Evolutionary conservation across 1,140 invertebrate species (phyloP).

Genomic region (Drosophila arawakana): DNA sequence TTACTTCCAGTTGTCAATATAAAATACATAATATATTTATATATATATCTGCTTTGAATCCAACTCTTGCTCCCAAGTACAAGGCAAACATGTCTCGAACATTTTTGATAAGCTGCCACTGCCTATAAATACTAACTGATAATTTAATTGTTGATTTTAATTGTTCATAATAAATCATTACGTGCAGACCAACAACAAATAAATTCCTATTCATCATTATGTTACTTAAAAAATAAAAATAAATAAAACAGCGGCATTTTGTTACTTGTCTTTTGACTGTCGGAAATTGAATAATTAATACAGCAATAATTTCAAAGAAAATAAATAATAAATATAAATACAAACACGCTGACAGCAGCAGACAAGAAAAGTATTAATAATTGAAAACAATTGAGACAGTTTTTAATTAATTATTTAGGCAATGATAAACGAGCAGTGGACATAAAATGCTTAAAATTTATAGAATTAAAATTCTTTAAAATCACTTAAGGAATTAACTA

Average conservation of each 20-base stretch:
- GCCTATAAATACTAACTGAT: conserved; percentile 17
- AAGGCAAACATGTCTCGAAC: conserved; percentile 11
- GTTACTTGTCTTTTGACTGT: not conserved
- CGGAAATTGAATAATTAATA: conserved; percentile 22
- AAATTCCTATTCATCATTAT: conserved; percentile 21
- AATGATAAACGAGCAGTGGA: not conserved
- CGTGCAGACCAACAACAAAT: conserved; percentile 8
- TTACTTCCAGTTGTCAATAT: not conserved
- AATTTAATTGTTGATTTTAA: conserved; percentile 31
- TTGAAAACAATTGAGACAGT: conserved; percentile 8
- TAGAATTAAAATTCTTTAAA: not conserved
- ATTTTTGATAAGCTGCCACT: conserved; percentile 9
- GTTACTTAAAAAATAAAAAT: not conserved
- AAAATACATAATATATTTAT: not conserved
- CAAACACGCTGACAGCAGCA: not conserved
- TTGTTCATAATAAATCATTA: conserved; percentile 33
- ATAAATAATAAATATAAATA: not conserved
- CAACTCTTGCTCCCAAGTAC: not conserved
- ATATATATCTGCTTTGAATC: conserved; percentile 6
- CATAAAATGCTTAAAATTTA: not conserved
- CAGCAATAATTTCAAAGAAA: conserved; percentile 7
- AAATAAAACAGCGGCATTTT: not conserved
- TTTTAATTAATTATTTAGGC: not conserved
- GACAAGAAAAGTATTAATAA: not conserved
- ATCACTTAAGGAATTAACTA: too few relatives aligned